Evolutionary conservation across 2,113 vertebrate genomes (phyloP), one percentile per base, ranked within the genome.

Genomic region (Melanostigma gelatinosum): DNA sequence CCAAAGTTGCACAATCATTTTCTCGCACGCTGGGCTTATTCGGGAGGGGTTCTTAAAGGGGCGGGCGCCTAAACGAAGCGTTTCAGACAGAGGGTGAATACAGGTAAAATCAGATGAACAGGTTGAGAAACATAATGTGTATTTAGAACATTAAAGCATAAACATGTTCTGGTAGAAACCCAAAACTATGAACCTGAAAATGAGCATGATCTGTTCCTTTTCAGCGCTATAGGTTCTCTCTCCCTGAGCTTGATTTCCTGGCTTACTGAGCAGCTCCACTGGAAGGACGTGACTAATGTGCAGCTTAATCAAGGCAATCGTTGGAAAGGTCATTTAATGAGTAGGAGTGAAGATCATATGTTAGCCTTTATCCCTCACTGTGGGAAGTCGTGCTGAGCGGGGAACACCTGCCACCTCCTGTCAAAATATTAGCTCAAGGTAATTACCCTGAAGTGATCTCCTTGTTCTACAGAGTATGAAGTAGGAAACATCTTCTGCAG

Each of bases 271-370:
- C 54, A 4, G 71, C 83, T 77, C 82, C 6, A 15, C 85, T 83
- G 77, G 79, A 87, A 42, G 29, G 13, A 61, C 9, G 7, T 58
- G 70, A 69, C 85, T 91, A 91, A 87, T 89, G 75, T 76, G 88
- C 57, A 75, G 80, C 83, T 85, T 91, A 87, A 91, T 93, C 84
- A 88, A 81, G 79, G 80, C 78, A 83, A 60, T 84, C n/a, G 77
- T 89, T 80, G 72, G 77, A 87, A 94, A 94, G 90, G 91, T 93
- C 90, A 91, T 76, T 79, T 87, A 88, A 88, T 85, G 87, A 91
- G 89, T 27, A 38, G 88, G 72, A 88, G 74, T 65, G 83, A 89
- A 75, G 85, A 91, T 91, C 92, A 91, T 92, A 93, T 91, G 92
- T 85, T 92, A 69, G 75, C 88, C 88, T 91, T 92, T 89, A 85